phyloP scores from a whole-genome alignment of 2,113 vertebrate species.

The Misgurnus mizolepis region DNA sequence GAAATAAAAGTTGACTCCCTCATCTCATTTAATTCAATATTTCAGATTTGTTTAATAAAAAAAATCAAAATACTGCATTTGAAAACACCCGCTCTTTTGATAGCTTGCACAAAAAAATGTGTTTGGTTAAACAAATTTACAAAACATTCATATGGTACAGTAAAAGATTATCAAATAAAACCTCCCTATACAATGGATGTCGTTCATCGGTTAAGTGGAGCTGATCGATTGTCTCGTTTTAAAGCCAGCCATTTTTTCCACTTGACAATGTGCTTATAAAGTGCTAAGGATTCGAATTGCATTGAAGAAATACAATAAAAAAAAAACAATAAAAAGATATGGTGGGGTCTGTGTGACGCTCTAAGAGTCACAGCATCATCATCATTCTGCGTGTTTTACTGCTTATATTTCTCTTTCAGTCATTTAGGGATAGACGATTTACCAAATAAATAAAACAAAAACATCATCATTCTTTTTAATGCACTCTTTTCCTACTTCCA shows the following conservation, averaged over 20 bases:
- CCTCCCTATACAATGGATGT: neutral
- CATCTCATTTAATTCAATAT: neutral
- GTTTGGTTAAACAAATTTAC: slow-evolving; percentile 38
- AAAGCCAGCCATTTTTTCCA: slow-evolving; percentile 35
- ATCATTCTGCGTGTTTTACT: neutral
- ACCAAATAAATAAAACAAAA: slow-evolving; percentile 19
- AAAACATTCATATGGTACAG: slow-evolving; percentile 38
- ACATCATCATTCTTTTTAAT: neutral
- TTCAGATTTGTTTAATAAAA: neutral
- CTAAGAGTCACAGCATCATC: neutral
- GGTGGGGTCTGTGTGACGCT: neutral
- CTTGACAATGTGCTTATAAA: slow-evolving; percentile 55
- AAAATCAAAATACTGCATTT: slow-evolving; percentile 7
- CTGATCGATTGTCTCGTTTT: slow-evolving; percentile 51
- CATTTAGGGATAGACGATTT: neutral
- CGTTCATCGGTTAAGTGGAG: neutral
- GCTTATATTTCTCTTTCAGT: neutral
- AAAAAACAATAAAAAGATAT: neutral
- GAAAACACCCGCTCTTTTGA: slow-evolving; percentile 30
- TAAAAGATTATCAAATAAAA: slow-evolving; percentile 20
- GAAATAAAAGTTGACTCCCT: neutral
- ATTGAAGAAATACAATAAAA: slow-evolving; percentile 1
- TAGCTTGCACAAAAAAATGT: slow-evolving; percentile 20
- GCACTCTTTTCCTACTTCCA: slow-evolving; percentile 1
- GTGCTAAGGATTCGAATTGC: slow-evolving; percentile 53